These are phyloP conservation scores for Alosa alosa DNA, from an alignment of 2,113 vertebrate species.

Conservation along the genomic window DNA sequence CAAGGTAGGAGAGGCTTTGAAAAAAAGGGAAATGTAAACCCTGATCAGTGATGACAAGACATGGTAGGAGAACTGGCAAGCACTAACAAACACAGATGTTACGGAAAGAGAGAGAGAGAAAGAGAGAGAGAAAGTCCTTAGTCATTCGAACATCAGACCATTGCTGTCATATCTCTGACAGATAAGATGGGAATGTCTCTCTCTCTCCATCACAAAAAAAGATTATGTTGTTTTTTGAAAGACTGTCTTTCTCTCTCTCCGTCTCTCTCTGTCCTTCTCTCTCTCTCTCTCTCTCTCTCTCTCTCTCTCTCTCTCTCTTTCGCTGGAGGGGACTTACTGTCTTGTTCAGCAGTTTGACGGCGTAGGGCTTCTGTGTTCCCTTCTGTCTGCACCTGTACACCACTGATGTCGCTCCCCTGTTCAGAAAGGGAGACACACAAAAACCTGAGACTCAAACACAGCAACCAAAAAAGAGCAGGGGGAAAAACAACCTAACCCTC, in stretches of 20 bases:
- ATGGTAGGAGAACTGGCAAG: background rate
- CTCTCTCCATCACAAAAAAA: background rate
- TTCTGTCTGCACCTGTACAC: slow-evolving; percentile 87
- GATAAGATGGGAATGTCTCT: background rate
- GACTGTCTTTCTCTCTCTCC: background rate
- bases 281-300: background rate
- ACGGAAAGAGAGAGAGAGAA: background rate
- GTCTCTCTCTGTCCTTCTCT: background rate
- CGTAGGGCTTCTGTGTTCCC: slow-evolving; percentile 83
- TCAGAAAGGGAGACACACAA: background rate
- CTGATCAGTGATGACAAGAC: background rate
- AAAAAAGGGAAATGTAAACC: background rate
- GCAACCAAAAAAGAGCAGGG: background rate
- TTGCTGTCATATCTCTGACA: background rate
- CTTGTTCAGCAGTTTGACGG: slow-evolving; percentile 88
- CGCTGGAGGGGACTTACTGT: slow-evolving; percentile 74
- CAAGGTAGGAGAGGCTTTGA: background rate
- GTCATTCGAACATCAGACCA: background rate
- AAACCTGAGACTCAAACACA: background rate
- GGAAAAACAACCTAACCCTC: background rate
- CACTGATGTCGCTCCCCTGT: slow-evolving; percentile 85
- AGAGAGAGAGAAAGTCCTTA: background rate
- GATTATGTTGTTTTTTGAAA: no score
- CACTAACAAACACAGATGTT: background rate
- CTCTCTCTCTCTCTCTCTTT: background rate